These are phyloP conservation scores for Coluber constrictor DNA, from an alignment of 2,797 vertebrate genomes.

Conservation along the genomic window DNA sequence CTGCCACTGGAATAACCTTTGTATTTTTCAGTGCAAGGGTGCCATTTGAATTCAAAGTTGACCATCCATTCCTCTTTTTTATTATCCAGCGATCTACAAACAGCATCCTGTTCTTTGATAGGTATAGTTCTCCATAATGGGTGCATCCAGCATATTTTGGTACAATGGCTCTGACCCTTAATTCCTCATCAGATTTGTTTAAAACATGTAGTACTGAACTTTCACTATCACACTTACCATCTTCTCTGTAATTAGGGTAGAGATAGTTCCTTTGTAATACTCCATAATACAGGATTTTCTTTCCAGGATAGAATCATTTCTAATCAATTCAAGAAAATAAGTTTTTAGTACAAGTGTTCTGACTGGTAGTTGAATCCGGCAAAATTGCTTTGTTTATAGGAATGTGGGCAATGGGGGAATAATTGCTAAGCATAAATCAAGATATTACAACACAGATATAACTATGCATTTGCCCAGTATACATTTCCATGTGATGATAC, in stretches of 20 bases:
- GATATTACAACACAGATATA: no score
- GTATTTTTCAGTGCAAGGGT: no score
- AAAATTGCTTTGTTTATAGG: no score
- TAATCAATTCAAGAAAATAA: no score
- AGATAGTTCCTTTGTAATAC: not conserved
- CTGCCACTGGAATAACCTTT: slow-evolving; percentile 62
- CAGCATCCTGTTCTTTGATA: slow-evolving; percentile 67
- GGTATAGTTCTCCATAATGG: slow-evolving; percentile 61
- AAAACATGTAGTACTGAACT: not conserved
- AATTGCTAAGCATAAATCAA: no score
- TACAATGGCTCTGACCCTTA: not conserved
- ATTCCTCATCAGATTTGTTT: not conserved
- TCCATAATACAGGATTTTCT: not conserved
- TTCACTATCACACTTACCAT: not conserved
- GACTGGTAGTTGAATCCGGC: no score
- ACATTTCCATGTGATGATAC: no score
- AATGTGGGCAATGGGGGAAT: no score
- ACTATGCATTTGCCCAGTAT: no score
- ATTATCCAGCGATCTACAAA: slow-evolving; percentile 59
- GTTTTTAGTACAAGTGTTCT: no score
- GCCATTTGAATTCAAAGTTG: slow-evolving; percentile 44
- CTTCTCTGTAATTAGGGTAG: not conserved
- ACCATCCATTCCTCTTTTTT: slow-evolving; percentile 72
- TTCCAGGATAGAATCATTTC: no score
- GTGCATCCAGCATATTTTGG: not conserved